Base-by-base conservation (phyloP, 2,888 invertebrate species). In the Chrysotoxum bicinctum region DNA sequence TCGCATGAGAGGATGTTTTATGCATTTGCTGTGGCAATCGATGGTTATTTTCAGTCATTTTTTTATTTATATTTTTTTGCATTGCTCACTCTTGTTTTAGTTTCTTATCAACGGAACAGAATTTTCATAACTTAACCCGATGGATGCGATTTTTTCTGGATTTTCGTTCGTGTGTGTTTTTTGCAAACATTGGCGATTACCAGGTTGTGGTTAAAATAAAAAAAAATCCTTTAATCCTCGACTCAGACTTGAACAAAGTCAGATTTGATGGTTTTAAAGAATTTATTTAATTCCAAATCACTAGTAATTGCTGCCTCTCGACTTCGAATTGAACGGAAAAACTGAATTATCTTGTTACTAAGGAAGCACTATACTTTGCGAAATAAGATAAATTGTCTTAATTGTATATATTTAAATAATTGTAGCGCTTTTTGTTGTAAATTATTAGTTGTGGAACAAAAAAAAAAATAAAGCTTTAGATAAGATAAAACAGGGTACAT, bases 101-200 rank as follows among this genome's bases (percentile, higher is more conserved):
- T 72, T 73, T 81, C 76, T 85, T 85, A 81, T 85, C 84, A 85
- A 76, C 45, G 35, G 19, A 58, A 75, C 64, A 80, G 54, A 50
- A 76, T 80, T 76, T 84, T 81, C 60, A 85, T 81, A 84, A 84
- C 76, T 79, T 73, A 79, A 60, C 68, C 43, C 73, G 68, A 82
- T 68, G 60, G 37, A 30, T 60, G 54, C 12, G n/a, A 30, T 56
- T 26, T 64, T 62, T 52, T 2, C n/a, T 45, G 19, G 30, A 14
- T 16, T 45, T 12, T n/a, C 10, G 16, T 45, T 58, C 21, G 56
- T 54, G 52, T 62, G 45, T 62, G 60, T 54, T 73, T 48, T 62
- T 73, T 64, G 62, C 37, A 78, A 84, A 80, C 80, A 80, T 75
- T 43, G 40, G 37, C 66, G 83, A 79, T 84, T 79, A 74, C 69